Percentiles rank a stretch among this genome's conserved stretches.
Evolutionary conservation across 2,113 vertebrate genomes (phyloP).

Genomic region (Corythaixoides concolor): DNA sequence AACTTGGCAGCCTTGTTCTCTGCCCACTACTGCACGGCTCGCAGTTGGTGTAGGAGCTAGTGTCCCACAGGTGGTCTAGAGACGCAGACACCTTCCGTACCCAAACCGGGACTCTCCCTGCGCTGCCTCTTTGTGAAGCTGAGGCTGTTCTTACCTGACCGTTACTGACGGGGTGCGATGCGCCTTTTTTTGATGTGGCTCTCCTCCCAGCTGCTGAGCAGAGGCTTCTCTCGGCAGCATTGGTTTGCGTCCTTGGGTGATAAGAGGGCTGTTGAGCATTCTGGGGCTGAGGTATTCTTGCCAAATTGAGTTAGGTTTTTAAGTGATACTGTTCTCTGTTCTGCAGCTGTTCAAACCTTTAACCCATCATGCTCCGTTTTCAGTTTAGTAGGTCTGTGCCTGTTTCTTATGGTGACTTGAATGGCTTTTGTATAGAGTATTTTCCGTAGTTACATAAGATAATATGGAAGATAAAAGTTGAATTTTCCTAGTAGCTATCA

Average conservation of each 20-base stretch:
- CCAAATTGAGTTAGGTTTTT: background rate
- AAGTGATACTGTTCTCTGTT: background rate
- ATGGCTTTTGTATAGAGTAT: background rate
- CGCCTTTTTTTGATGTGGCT: accelerated
- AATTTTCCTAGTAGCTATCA: background rate
- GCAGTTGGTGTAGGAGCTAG: accelerated
- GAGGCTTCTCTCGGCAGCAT: background rate
- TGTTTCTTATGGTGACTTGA: background rate
- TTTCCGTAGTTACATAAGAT: background rate
- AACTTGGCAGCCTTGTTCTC: background rate
- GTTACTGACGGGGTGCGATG: accelerated
- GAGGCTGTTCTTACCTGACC: background rate
- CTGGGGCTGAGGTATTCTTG: background rate
- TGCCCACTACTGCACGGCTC: accelerated
- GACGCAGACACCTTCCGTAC: accelerated
- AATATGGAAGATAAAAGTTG: background rate
- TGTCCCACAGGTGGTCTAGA: accelerated
- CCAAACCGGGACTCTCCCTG: no score
- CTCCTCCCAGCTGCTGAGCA: background rate
- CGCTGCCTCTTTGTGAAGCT: accelerated
- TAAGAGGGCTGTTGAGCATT: background rate
- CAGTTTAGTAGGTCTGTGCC: background rate
- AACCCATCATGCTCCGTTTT: background rate
- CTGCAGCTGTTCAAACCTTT: background rate
- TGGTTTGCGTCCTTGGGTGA: background rate